These are phyloP conservation scores for Synanthedon myopaeformis DNA, from an alignment of 2,888 invertebrate species.

Conservation along the genomic window DNA sequence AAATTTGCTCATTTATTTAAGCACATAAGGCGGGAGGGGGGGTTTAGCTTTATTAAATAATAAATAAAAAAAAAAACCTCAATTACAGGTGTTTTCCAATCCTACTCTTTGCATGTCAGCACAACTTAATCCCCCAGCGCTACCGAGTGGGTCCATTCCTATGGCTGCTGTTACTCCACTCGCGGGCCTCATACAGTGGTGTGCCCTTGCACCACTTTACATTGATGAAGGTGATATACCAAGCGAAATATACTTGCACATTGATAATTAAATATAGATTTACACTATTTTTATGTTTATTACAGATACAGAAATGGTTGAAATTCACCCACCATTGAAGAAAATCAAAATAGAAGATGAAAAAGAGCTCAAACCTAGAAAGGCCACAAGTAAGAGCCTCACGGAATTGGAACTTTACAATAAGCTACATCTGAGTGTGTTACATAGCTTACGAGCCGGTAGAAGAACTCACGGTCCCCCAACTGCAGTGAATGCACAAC, in stretches of 20 bases:
- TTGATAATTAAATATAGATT: background rate
- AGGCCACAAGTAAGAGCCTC: slow-evolving; percentile 22
- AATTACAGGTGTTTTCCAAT: slow-evolving; percentile 69
- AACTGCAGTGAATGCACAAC: slow-evolving; percentile 74
- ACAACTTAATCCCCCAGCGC: slow-evolving; percentile 72
- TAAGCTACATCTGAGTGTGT: slow-evolving; percentile 75
- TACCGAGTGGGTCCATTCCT: slow-evolving; percentile 84
- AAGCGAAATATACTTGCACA: background rate
- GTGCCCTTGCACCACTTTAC: slow-evolving; percentile 75
- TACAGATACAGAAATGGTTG: slow-evolving; percentile 51
- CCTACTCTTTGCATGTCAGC: slow-evolving; percentile 77
- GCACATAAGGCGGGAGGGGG: too few relatives aligned
- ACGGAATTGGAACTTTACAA: slow-evolving; percentile 65
- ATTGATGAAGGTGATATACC: slow-evolving; percentile 17
- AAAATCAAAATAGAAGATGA: slow-evolving; percentile 54
- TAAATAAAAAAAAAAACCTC: background rate
- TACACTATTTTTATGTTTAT: background rate
- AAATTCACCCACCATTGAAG: slow-evolving; percentile 36
- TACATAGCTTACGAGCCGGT: slow-evolving; percentile 74
- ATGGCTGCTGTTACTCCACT: slow-evolving; percentile 87
- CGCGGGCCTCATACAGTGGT: slow-evolving; percentile 84
- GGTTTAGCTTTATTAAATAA: too few relatives aligned
- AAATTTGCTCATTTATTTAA: too few relatives aligned
- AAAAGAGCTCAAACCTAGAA: slow-evolving; percentile 26
- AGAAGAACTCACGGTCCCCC: slow-evolving; percentile 60